A percentile compares a stretch with the other conserved stretches of the same genome.
These are phyloP conservation scores for Cherax destructor DNA, from an alignment of 1,140 invertebrate species.

Conservation along the genomic window DNA sequence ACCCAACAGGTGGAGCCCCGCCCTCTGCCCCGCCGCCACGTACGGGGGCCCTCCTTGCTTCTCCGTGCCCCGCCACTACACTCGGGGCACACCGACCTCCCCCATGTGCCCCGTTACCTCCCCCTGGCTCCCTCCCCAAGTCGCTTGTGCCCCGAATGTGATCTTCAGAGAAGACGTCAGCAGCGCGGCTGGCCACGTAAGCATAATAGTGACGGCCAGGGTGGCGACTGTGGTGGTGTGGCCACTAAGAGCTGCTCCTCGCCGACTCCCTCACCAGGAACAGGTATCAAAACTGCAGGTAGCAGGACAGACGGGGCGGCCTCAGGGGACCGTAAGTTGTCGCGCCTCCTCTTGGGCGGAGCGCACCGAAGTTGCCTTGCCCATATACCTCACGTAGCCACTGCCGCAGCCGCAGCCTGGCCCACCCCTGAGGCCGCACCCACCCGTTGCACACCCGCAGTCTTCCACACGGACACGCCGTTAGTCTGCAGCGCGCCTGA, in stretches of 20 bases:
- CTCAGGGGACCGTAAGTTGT: slow-evolving; percentile 35
- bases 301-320: slow-evolving; percentile 42
- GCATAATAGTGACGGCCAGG: slow-evolving; percentile 45
- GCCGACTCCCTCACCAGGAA: slow-evolving; percentile 1
- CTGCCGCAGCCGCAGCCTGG: slow-evolving; percentile 41
- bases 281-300: slow-evolving; percentile 36
- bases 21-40: slow-evolving; percentile 1
- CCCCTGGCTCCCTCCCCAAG: not conserved
- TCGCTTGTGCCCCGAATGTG: slow-evolving; percentile 43
- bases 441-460: slow-evolving; percentile 51
- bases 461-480: slow-evolving; percentile 52
- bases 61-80: not conserved
- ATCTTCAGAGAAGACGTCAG: slow-evolving; percentile 46
- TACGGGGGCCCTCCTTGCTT: not conserved
- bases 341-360: slow-evolving; percentile 59
- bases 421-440: slow-evolving; percentile 49
- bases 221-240: slow-evolving; percentile 40
- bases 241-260: slow-evolving; percentile 14
- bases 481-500: slow-evolving; percentile 13
- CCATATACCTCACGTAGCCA: slow-evolving; percentile 61
- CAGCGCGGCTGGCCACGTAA: slow-evolving; percentile 23
- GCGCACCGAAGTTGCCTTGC: slow-evolving; percentile 62
- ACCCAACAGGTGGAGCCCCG: not conserved
- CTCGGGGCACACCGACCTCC: not conserved
- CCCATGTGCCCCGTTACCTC: not conserved